Evolutionary conservation across 2,888 invertebrate genomes (phyloP).

Genomic region (Leptinotarsa rubiginosa): DNA sequence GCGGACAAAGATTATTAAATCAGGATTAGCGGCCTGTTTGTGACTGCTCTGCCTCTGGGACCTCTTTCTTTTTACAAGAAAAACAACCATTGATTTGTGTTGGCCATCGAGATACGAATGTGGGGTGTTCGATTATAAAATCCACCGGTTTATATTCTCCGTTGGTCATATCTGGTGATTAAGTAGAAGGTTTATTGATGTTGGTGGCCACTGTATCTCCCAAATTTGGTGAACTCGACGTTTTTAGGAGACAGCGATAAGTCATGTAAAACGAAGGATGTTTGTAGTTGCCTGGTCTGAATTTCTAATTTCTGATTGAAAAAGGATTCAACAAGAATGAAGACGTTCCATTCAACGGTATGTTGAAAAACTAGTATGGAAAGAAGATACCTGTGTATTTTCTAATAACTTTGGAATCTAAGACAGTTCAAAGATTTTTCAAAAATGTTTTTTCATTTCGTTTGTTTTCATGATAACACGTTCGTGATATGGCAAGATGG

Average conservation of each 20-base stretch:
- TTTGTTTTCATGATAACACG: too few species aligned
- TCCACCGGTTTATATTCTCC: slow-evolving; percentile 55
- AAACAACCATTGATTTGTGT: slow-evolving; percentile 64
- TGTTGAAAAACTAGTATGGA: too few species aligned
- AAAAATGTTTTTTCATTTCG: too few species aligned
- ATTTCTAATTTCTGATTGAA: too few species aligned
- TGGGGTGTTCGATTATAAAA: slow-evolving; percentile 55
- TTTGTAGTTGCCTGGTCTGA: background rate
- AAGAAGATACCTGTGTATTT: too few species aligned
- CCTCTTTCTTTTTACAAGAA: slow-evolving; percentile 53
- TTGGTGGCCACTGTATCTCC: slow-evolving; percentile 43
- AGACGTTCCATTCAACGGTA: too few species aligned
- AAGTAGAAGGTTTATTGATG: slow-evolving; percentile 51
- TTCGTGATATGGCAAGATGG: too few species aligned
- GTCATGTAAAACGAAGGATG: background rate
- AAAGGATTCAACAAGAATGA: too few species aligned
- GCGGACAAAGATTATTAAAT: slow-evolving; percentile 66
- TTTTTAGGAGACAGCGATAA: slow-evolving; percentile 10
- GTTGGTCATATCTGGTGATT: slow-evolving; percentile 52
- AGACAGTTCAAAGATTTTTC: too few species aligned
- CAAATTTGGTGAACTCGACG: background rate
- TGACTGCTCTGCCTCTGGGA: slow-evolving; percentile 56
- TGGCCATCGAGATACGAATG: slow-evolving; percentile 53
- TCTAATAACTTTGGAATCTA: too few species aligned
- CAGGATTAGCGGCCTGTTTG: slow-evolving; percentile 66